A percentile compares a stretch with the other conserved stretches of the same genome.
Evolutionary conservation across 2,113 vertebrate species (phyloP).

Genomic region (Otolemur garnettii): DNA sequence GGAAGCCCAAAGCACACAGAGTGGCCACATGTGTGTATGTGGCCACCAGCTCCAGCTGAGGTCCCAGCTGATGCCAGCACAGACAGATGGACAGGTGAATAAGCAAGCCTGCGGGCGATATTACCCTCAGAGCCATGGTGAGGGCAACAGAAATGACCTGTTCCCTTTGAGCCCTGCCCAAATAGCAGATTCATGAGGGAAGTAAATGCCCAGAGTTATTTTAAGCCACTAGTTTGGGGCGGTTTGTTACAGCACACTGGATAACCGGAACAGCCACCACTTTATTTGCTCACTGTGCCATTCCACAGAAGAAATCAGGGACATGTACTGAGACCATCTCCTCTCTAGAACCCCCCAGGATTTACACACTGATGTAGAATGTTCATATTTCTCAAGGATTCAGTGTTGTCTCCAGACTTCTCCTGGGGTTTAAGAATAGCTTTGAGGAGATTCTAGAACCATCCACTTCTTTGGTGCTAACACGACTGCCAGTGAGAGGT

Average conservation of each 20-base stretch:
- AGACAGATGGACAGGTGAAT: neutral
- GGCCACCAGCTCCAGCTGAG: neutral
- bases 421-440: neutral
- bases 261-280: neutral
- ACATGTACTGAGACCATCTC: neutral
- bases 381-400: neutral
- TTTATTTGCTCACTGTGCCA: neutral
- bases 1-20: neutral
- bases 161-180: neutral
- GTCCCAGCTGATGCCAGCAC: neutral
- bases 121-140: too few relatives aligned
- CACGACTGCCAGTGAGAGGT: constrained; percentile 43
- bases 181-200: neutral
- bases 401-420: neutral
- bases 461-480: constrained; percentile 7
- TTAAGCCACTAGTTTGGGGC: neutral
- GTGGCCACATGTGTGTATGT: fast-evolving
- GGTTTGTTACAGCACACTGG: neutral
- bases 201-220: neutral
- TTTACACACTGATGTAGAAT: neutral
- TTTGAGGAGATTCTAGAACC: constrained; percentile 56
- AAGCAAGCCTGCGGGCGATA: neutral
- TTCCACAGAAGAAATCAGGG: neutral
- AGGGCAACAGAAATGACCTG: neutral
- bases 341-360: neutral